Percentiles rank a stretch among this genome's conserved stretches.
Conservation (phyloP, 2,888 invertebrate genomes). For the Steinernema scapterisci region DNA sequence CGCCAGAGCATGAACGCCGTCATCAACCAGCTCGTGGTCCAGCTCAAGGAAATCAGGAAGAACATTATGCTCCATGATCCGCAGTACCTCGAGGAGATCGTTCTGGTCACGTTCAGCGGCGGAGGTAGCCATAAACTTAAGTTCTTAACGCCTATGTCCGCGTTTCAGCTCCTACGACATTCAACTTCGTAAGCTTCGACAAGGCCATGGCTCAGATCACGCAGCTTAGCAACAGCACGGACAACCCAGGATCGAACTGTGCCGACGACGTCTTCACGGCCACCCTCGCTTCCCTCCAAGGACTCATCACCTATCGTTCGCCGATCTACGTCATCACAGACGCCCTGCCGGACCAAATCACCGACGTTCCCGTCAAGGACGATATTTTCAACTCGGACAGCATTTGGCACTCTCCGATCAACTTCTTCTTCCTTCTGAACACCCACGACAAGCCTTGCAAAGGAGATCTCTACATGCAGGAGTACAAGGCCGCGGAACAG, state of each 20-base stretch:
- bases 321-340: conserved; percentile 58
- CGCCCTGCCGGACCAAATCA: conserved; percentile 43
- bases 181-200: neutral
- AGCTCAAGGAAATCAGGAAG: neutral
- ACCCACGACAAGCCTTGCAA: conserved; percentile 14
- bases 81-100: conserved; percentile 48
- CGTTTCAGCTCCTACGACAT: neutral
- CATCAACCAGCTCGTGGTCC: conserved; percentile 40
- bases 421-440: conserved; percentile 50
- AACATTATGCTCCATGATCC: conserved; percentile 16
- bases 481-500: conserved; percentile 36
- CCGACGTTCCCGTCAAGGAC: conserved; percentile 43
- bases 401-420: conserved; percentile 52
- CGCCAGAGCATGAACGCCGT: conserved; percentile 45
- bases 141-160: neutral
- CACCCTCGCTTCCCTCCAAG: neutral
- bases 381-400: conserved; percentile 52
- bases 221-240: neutral
- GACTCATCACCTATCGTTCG: conserved; percentile 42
- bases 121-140: neutral
- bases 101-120: conserved; percentile 50
- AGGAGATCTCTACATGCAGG: neutral
- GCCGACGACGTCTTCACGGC: conserved; percentile 37
- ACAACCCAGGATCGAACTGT: neutral
- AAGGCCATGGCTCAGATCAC: neutral